phyloP scores from a whole-genome alignment of 1,140 invertebrate genomes.

The Apis cerana region DNA sequence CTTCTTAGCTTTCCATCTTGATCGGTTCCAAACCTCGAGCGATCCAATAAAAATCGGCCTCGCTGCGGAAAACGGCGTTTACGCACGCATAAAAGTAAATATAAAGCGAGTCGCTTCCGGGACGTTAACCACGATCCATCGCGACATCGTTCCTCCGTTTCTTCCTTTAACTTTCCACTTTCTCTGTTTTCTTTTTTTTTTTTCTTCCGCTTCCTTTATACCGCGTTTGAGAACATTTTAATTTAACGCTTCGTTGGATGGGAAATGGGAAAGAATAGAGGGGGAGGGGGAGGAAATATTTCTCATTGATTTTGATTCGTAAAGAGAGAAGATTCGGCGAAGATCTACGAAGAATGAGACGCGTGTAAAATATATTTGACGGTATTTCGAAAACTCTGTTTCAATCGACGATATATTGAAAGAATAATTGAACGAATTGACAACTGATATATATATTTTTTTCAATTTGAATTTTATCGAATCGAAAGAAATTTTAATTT shows the following conservation, averaged over 20 bases:
- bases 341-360: no score
- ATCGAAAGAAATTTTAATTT: no score
- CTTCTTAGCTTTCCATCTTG: constrained; percentile 79
- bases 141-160: background rate
- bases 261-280: background rate
- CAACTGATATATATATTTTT: no score
- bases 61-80: constrained; percentile 68
- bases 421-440: no score
- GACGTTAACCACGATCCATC: constrained; percentile 70
- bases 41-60: constrained; percentile 77
- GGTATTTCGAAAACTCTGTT: no score
- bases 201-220: no score
- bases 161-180: no score
- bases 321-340: no score
- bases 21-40: constrained; percentile 77
- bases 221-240: background rate
- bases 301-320: no score
- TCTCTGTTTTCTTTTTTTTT: background rate
- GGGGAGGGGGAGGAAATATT: background rate
- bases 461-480: no score
- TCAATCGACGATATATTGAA: no score
- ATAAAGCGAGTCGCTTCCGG: constrained; percentile 78
- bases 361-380: no score
- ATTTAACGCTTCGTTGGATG: background rate
- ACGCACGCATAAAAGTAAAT: constrained; percentile 79